Conservation (phyloP, 2,113 vertebrate species). For the Stercorarius parasiticus region DNA sequence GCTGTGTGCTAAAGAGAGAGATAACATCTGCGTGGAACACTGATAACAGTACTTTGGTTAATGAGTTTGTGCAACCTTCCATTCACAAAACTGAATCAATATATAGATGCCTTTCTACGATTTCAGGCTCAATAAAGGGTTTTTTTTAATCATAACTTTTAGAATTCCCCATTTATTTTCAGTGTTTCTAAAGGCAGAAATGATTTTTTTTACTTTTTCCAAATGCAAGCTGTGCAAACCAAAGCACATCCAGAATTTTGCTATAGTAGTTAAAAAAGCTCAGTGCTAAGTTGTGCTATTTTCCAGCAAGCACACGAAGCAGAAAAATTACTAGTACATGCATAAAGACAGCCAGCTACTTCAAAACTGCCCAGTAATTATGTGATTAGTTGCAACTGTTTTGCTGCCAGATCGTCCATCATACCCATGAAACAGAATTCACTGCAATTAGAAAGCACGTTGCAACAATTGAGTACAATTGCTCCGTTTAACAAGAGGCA, state of each 20-base stretch:
- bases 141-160: neutral
- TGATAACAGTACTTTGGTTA: neutral
- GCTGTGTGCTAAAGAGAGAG: neutral
- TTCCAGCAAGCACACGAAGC: neutral
- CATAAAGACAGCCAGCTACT: neutral
- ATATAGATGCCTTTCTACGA: neutral
- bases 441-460: neutral
- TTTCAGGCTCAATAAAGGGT: neutral
- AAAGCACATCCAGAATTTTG: neutral
- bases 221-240: neutral
- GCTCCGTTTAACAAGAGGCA: neutral
- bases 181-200: neutral
- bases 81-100: neutral
- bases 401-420: neutral
- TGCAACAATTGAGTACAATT: neutral
- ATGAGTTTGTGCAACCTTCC: neutral
- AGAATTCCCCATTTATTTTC: neutral
- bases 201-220: neutral
- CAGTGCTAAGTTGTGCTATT: neutral
- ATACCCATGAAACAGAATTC: neutral
- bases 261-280: neutral
- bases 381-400: neutral
- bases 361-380: neutral
- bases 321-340: neutral
- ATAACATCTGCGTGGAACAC: neutral